Percentiles rank a stretch among this genome's conserved stretches.
These are phyloP conservation scores for Cryptoprocta ferox DNA, from an alignment of 2,797 vertebrate species.

Conservation along the genomic window DNA sequence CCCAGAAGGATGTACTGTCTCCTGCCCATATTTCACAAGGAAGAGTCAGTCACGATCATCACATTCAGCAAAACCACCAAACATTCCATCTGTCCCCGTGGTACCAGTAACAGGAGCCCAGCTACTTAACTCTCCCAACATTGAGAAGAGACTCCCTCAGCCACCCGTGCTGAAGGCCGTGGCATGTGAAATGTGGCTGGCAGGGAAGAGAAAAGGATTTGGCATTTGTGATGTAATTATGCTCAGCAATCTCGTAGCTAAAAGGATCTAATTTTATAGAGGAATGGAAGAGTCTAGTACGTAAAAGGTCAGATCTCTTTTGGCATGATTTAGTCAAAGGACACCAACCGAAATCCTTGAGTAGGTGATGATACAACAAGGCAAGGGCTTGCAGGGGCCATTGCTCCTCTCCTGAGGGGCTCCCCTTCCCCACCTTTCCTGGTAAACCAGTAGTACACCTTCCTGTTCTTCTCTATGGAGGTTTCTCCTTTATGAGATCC, in stretches of 20 bases:
- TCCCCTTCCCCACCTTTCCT: not conserved
- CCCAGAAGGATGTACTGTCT: conserved; percentile 19
- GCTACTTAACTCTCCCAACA: not conserved
- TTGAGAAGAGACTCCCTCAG: not conserved
- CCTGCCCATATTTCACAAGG: conserved; percentile 20
- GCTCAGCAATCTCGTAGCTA: not conserved
- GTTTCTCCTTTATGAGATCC: not conserved
- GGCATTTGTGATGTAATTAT: conserved; percentile 51
- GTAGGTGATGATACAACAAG: not conserved
- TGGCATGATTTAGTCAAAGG: conserved; percentile 19
- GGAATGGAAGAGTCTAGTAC: not conserved
- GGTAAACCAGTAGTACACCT: not conserved
- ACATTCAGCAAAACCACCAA: conserved; percentile 49
- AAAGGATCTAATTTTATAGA: conserved; percentile 58
- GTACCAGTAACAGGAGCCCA: not conserved
- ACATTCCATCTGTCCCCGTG: conserved; percentile 58
- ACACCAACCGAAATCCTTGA: not conserved
- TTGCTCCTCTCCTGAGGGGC: not conserved
- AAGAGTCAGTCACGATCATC: conserved; percentile 52
- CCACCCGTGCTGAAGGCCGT: accelerated
- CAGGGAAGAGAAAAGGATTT: not conserved
- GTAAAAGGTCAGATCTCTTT: not conserved
- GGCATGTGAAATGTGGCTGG: not conserved
- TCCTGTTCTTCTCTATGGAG: not conserved
- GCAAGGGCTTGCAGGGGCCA: not conserved